Percentiles rank a stretch among this genome's conserved stretches.
These are phyloP conservation scores for Polyergus mexicanus DNA, from an alignment of 1,140 invertebrate genomes.

Conservation along the genomic window DNA sequence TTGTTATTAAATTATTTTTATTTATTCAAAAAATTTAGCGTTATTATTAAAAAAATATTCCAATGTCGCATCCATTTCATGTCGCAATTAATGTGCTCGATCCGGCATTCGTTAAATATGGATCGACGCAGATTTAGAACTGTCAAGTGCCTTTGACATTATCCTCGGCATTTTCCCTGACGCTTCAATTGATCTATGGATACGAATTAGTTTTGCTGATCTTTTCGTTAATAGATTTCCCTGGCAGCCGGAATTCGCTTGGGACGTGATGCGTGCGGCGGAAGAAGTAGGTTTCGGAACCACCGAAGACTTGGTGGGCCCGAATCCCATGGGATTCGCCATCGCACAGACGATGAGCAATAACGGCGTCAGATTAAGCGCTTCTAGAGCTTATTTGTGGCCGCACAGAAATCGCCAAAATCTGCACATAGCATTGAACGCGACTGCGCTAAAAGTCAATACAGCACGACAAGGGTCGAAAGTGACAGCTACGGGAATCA, in stretches of 20 bases:
- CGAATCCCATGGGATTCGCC: constrained; percentile 84
- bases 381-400: constrained; percentile 89
- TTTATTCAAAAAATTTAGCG: neutral
- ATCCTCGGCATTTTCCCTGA: neutral
- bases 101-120: neutral
- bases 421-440: constrained; percentile 90
- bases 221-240: constrained; percentile 82
- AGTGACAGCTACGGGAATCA: constrained; percentile 40
- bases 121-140: neutral
- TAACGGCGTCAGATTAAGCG: constrained; percentile 89
- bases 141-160: neutral
- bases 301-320: constrained; percentile 88
- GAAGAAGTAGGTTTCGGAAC: constrained; percentile 87
- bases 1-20: neutral
- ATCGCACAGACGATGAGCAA: constrained; percentile 87
- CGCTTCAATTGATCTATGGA: neutral
- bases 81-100: neutral
- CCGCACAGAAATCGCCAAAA: constrained; percentile 89
- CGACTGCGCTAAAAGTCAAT: constrained; percentile 88
- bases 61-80: neutral
- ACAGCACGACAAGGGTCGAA: constrained; percentile 43
- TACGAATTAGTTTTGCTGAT: constrained; percentile 28
- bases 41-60: neutral
- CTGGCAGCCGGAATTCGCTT: constrained; percentile 86
- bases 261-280: constrained; percentile 88